phyloP scores from a whole-genome alignment of 2,888 invertebrate genomes.

The Neocrepidodera transversa region DNA sequence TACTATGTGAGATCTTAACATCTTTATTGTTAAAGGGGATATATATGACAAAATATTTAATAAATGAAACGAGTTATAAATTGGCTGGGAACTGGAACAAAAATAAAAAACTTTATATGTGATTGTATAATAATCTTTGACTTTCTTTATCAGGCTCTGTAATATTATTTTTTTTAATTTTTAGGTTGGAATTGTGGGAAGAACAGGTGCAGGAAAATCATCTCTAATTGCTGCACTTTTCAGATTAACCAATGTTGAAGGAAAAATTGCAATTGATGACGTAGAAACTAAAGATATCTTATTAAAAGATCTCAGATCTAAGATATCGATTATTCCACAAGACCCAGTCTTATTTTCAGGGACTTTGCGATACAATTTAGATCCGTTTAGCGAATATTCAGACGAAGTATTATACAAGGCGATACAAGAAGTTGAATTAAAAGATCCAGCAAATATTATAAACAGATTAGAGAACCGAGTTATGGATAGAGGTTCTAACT shows the following conservation, averaged over 20 bases:
- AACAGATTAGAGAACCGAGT: conserved; percentile 72
- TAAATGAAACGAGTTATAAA: no score
- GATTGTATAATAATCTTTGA: no score
- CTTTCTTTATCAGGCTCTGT: no score
- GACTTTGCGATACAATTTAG: conserved; percentile 71
- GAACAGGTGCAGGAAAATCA: conserved; percentile 86
- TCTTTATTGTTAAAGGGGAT: no score
- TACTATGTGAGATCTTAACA: no score
- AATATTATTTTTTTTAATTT: no score
- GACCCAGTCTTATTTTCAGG: conserved; percentile 68
- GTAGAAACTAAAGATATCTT: conserved; percentile 67
- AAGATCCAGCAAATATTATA: conserved; percentile 68
- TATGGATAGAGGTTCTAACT: conserved; percentile 79
- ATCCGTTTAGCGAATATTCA: conserved; percentile 74
- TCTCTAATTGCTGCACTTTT: conserved; percentile 80
- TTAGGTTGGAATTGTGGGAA: conserved; percentile 81
- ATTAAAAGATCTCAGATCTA: conserved; percentile 63
- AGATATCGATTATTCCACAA: conserved; percentile 67
- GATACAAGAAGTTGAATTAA: conserved; percentile 77
- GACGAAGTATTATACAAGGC: conserved; percentile 75
- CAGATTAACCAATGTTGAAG: conserved; percentile 74
- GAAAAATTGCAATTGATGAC: conserved; percentile 75
- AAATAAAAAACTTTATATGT: no score
- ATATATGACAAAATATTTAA: no score
- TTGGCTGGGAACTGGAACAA: no score